Conservation (phyloP, 2,888 invertebrate genomes). For the Hirtodrosophila histrioides region DNA sequence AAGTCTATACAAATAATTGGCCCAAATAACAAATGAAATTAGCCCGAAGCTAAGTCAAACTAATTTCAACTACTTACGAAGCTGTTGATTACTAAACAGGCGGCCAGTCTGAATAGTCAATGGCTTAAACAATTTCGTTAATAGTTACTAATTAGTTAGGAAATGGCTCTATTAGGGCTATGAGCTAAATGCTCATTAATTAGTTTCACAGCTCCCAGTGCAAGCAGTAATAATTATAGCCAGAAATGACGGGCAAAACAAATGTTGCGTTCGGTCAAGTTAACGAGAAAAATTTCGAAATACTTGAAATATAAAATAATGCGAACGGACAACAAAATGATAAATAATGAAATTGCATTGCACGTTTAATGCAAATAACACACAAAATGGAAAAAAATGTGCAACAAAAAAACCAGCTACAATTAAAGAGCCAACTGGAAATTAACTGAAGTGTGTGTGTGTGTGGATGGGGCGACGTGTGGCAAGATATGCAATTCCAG, state of each 20-base stretch:
- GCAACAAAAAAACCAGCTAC: constrained; percentile 33
- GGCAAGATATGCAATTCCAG: constrained; percentile 59
- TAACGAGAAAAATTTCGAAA: constrained; percentile 54
- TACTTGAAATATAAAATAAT: constrained; percentile 27
- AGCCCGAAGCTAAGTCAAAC: not conserved
- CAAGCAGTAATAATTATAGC: constrained; percentile 35
- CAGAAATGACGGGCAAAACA: constrained; percentile 31
- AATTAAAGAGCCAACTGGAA: constrained; percentile 59
- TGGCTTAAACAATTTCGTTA: constrained; percentile 35
- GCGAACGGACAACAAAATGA: constrained; percentile 24
- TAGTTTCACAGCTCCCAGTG: constrained; percentile 11
- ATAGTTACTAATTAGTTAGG: constrained; percentile 54
- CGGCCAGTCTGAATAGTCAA: not conserved
- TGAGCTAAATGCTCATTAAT: constrained; percentile 27
- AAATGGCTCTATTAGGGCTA: constrained; percentile 45
- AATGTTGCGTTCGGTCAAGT: constrained; percentile 25
- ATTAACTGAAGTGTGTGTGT: constrained; percentile 15
- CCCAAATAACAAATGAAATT: not conserved
- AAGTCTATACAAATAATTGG: constrained; percentile 21
- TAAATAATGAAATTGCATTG: constrained; percentile 54
- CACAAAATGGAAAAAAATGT: constrained; percentile 15
- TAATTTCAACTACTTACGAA: constrained; percentile 20
- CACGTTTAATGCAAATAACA: constrained; percentile 53
- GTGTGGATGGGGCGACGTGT: constrained; percentile 17
- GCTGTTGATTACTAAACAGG: constrained; percentile 17